Evolutionary conservation across 1,140 invertebrate genomes (phyloP), one percentile per base, ranked within the genome.

Genomic region (Drosophila sucinea): DNA sequence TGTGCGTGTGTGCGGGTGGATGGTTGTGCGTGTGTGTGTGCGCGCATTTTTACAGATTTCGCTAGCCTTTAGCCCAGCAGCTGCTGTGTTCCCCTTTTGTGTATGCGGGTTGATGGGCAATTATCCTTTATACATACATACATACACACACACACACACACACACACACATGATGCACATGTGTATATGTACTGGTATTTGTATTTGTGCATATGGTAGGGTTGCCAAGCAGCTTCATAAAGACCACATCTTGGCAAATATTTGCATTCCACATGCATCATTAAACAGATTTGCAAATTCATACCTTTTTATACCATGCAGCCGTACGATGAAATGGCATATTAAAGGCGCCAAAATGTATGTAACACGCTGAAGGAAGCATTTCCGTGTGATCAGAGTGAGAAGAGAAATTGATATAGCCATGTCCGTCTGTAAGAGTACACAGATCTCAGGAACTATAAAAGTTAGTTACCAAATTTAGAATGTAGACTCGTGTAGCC

Each of bases 231-330:
- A 32, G 44, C 51, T 25, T 25, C 71, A 83, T 73, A 83, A 83
- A 79, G 69, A 69, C 72, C 70, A 40, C 69, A 77, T 79, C 76
- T 83, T 68, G 65, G 66, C 76, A 67, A 65, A 67, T 77, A 77
- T 75, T 77, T 74, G 74, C 81, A 79, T 79, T 86, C 79, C 73
- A 82, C 86, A 70, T 68, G 65, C 82, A 85, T 86, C 82, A 85
- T 86, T 86, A 86, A 79, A 72, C 76, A 61, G 30, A 51, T 41
- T 40, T 54, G 60, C 25, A 51, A 25, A 51, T 23, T 47, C 60
- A 32, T 33, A 25, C 27, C 65, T 76, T 60, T 60, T 61, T 58
- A 72, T 17, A 17, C 17, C 17, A 17, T 17, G 17, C 17, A 17
- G 17, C 17, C 17, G 17, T 17, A 17, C 17, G 17, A 17, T 17